A percentile compares a stretch with the other conserved stretches of the same genome.
These are phyloP conservation scores for Papilio aristodemus DNA, from an alignment of 1,140 invertebrate species.

Conservation along the genomic window DNA sequence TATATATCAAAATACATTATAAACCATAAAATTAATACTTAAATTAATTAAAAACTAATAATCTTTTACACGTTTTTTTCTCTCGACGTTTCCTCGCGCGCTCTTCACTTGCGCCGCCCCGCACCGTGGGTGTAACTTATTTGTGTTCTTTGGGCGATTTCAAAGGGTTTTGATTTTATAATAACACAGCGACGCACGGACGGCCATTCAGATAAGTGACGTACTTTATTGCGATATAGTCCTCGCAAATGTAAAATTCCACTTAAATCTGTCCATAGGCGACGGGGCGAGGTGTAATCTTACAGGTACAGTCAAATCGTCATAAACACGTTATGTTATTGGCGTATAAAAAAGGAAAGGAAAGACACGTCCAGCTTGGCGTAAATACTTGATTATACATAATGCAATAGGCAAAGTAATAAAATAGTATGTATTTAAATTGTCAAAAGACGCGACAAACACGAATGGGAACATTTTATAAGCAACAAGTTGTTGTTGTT, in stretches of 20 bases:
- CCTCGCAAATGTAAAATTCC: slow-evolving; percentile 33
- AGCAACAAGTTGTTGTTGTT: neutral
- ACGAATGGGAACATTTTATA: neutral
- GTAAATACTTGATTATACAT: slow-evolving; percentile 1
- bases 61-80: too few relatives aligned
- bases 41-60: neutral
- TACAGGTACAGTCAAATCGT: slow-evolving; percentile 18
- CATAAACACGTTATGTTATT: slow-evolving; percentile 17
- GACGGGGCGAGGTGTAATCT: slow-evolving; percentile 8
- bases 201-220: slow-evolving; percentile 44
- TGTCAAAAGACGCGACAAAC: neutral
- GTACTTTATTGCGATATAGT: slow-evolving; percentile 43
- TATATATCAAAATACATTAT: too few relatives aligned
- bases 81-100: slow-evolving; percentile 8
- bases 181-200: slow-evolving; percentile 43
- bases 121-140: slow-evolving; percentile 51
- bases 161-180: slow-evolving; percentile 64
- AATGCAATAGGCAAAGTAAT: neutral
- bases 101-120: slow-evolving; percentile 24
- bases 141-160: slow-evolving; percentile 51
- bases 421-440: slow-evolving; percentile 16
- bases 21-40: neutral
- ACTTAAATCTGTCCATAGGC: slow-evolving; percentile 36
- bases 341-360: slow-evolving; percentile 9
- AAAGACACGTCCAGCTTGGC: neutral